Evolutionary conservation across 2,888 invertebrate species (phyloP), one percentile per base, ranked within the genome.

Genomic region (Scaeva pyrastri): DNA sequence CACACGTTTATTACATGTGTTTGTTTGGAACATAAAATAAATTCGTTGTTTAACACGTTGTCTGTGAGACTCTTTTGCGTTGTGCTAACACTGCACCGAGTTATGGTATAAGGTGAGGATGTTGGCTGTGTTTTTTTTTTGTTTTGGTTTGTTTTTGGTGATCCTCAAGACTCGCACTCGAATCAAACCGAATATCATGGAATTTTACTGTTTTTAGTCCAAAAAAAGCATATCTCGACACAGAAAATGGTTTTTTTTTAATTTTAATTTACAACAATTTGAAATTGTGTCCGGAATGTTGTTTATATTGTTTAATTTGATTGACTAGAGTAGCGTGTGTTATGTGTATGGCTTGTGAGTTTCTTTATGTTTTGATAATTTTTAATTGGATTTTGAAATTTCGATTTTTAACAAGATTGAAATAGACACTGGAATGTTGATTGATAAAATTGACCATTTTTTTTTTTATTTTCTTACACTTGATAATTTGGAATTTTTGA

Each of bases 21-120:
- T 80, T 66, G 80, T 43, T 80, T 74, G 80, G 52, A 16, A 62
- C 79, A 58, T 80, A 52, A 75, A 80, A 75, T 80, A 80, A 84
- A 80, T 80, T 75, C 80, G 80, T 55, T 84, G 80, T 75, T 84
- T 60, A 75, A 84, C 84, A 84, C 75, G 71, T 76, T 58, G 75
- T 75, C 48, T 45, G 16, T 7, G 12, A n/a, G 14, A 21, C 3
- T 2, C 8, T 56, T 6, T 55, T n/a, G 19, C 16, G 19, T 19
- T 31, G 2, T 48, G 7, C 10, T 8, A 11, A 19, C 48, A 2
- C 19, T 23, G 3, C 14, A n/a, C 14, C 6, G 2, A 12, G 14
- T 26, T 26, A 26, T n/a, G 14, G 2, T 12, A n/a, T n/a, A n/a
- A 12, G 11, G 14, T 26, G 26, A 23, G 21, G 41, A 21, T 41